Evolutionary conservation across 2,113 vertebrate genomes (phyloP).

Genomic region (Gallinago jamesoni): DNA sequence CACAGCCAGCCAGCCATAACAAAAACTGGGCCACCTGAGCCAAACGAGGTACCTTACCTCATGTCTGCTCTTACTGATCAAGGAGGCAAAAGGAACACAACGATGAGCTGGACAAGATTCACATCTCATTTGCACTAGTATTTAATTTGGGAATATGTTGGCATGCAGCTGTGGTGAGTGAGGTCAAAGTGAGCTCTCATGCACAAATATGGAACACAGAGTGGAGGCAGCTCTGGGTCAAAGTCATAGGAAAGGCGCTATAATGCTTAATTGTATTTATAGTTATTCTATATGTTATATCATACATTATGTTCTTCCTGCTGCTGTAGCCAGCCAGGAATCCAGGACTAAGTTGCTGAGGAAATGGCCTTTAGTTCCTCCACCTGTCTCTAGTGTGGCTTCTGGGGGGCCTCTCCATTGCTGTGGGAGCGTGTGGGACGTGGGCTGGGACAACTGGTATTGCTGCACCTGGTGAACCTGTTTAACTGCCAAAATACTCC

Average conservation of each 20-base stretch:
- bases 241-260: slow-evolving; percentile 34
- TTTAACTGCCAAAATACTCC: background rate
- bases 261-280: background rate
- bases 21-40: background rate
- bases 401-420: background rate
- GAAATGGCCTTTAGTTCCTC: background rate
- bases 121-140: background rate
- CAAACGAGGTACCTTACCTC: background rate
- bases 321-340: background rate
- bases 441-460: background rate
- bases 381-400: background rate
- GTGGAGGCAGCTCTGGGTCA: background rate
- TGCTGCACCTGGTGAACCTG: background rate
- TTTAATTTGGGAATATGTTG: background rate
- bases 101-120: background rate
- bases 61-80: rapidly evolving
- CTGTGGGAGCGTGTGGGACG: background rate
- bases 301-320: background rate
- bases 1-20: background rate
- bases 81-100: background rate
- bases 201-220: background rate
- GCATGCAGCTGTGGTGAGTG: background rate
- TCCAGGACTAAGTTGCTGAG: background rate
- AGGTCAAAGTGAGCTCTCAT: background rate
- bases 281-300: background rate